Conservation (phyloP, 1,140 invertebrate genomes). For the Yoshiicerus persimilis region DNA sequence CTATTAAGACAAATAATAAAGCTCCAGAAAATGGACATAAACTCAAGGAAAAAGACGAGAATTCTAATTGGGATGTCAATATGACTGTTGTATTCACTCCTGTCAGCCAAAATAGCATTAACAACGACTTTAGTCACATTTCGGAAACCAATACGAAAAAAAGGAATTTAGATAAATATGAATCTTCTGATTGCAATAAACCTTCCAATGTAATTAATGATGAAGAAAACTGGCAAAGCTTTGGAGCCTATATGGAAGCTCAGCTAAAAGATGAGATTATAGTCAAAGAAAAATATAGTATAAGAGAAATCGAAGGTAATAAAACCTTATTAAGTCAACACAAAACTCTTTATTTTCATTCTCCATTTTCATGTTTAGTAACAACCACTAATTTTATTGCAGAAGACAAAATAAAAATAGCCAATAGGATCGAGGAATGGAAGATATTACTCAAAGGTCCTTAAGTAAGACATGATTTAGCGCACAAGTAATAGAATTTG, state of each 20-base stretch:
- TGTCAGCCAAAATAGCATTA: neutral
- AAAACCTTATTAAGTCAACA: neutral
- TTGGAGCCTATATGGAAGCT: neutral
- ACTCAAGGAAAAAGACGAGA: neutral
- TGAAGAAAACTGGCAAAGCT: neutral
- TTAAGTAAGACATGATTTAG: neutral
- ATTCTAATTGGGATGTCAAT: neutral
- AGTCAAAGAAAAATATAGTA: neutral
- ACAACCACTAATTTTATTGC: neutral
- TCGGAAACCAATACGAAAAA: neutral
- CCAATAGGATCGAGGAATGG: neutral
- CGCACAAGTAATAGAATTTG: neutral
- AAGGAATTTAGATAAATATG: neutral
- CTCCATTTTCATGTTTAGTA: neutral
- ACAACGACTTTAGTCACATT: neutral
- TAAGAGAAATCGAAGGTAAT: neutral
- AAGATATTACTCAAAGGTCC: neutral
- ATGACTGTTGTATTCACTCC: neutral
- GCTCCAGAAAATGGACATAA: neutral
- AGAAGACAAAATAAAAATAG: neutral
- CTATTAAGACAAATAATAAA: neutral
- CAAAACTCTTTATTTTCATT: neutral
- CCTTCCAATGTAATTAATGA: neutral
- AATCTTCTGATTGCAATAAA: neutral
- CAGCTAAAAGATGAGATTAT: neutral